Evolutionary conservation across 2,797 vertebrate genomes (phyloP).

Genomic region (Anolis apletophallus): DNA sequence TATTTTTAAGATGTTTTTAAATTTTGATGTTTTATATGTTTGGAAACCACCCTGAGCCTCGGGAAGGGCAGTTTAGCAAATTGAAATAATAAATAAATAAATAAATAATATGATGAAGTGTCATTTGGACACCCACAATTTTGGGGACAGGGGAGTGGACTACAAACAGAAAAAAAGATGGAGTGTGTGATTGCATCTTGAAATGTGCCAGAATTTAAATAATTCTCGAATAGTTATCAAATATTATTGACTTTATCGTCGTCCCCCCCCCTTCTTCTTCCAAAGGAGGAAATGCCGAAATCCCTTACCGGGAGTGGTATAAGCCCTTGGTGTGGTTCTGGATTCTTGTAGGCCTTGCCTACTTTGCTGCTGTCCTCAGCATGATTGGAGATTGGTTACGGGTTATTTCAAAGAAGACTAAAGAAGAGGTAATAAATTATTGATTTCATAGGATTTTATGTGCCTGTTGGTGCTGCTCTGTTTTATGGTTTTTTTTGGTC

Average conservation of each 20-base stretch:
- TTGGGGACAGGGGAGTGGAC: not conserved
- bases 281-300: slow-evolving; percentile 90
- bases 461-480: not conserved
- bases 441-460: not conserved
- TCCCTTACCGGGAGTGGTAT: slow-evolving; percentile 94
- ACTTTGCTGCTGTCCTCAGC: slow-evolving; percentile 97
- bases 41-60: too few species aligned
- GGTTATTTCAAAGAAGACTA: slow-evolving; percentile 97
- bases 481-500: not conserved
- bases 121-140: not conserved
- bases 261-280: not conserved
- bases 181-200: not conserved
- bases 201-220: slow-evolving; percentile 20
- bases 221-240: slow-evolving; percentile 4
- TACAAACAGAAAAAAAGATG: not conserved
- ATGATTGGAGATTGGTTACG: slow-evolving; percentile 99
- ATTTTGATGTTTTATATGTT: too few species aligned
- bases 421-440: slow-evolving; percentile 90
- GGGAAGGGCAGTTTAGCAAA: too few species aligned
- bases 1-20: too few species aligned
- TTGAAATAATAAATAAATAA: too few species aligned
- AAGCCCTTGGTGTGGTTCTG: slow-evolving; percentile 99
- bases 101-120: not conserved
- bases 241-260: slow-evolving; percentile 45
- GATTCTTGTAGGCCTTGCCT: slow-evolving; percentile 97